Evolutionary conservation across 1,140 invertebrate species (phyloP).

Genomic region (Teleogryllus occipitalis): DNA sequence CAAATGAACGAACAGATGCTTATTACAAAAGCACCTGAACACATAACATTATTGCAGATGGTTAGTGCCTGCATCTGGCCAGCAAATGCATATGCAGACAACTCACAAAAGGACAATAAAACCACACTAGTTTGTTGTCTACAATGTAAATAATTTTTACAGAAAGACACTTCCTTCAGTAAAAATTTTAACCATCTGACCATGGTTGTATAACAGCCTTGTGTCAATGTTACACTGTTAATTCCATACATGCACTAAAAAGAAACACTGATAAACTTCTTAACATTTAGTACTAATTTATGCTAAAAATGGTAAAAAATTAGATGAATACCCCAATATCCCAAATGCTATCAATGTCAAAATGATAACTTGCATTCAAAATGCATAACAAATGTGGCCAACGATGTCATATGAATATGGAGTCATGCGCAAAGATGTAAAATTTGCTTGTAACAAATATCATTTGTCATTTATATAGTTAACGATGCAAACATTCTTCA

Average conservation of each 20-base stretch:
- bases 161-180: neutral
- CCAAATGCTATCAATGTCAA: slow-evolving; percentile 19
- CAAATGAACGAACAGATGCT: neutral
- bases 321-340: slow-evolving; percentile 17
- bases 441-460: slow-evolving; percentile 24
- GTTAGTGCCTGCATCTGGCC: neutral
- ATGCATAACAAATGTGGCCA: slow-evolving; percentile 24
- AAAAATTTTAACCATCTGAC: neutral
- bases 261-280: slow-evolving; percentile 1
- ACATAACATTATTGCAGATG: neutral
- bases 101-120: neutral
- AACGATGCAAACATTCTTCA: slow-evolving; percentile 7
- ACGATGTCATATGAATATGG: slow-evolving; percentile 20
- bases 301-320: slow-evolving; percentile 25
- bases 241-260: neutral
- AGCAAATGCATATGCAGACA: neutral
- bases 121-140: neutral
- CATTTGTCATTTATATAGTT: slow-evolving; percentile 13
- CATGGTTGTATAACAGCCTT: slow-evolving; percentile 7
- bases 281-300: slow-evolving; percentile 13
- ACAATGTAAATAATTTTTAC: neutral
- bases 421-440: slow-evolving; percentile 23
- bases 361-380: slow-evolving; percentile 19
- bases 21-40: neutral
- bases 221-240: neutral